Evolutionary conservation across 2,113 vertebrate species (phyloP).

Genomic region (Ceuthmochares aereus): DNA sequence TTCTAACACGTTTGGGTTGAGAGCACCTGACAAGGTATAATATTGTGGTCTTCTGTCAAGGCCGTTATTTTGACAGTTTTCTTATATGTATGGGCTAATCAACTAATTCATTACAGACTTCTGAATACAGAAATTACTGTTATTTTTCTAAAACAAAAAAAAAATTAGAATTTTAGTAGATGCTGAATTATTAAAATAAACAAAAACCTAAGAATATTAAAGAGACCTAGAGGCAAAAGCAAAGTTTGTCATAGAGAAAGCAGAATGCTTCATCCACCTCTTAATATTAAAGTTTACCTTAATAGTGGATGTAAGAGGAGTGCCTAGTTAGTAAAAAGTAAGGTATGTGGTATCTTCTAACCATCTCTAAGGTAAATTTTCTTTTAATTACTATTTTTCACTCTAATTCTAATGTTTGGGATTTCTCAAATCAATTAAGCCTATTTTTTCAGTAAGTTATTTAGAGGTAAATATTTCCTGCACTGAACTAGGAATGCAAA

Average conservation of each 20-base stretch:
- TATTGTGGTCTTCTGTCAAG: neutral
- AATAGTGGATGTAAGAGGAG: neutral
- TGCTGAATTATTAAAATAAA: neutral
- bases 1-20: neutral
- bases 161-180: neutral
- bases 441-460: neutral
- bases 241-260: neutral
- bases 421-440: neutral
- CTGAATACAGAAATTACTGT: neutral
- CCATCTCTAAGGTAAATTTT: neutral
- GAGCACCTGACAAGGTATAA: neutral
- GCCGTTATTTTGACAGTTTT: neutral
- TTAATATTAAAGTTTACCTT: neutral
- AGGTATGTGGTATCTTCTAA: neutral
- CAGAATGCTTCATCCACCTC: neutral
- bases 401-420: neutral
- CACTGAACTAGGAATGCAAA: neutral
- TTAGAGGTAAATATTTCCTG: neutral
- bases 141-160: neutral
- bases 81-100: neutral
- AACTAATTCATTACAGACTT: neutral
- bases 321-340: neutral
- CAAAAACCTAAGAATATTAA: neutral
- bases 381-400: neutral
- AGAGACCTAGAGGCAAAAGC: neutral